Base-by-base conservation (phyloP, 2,888 invertebrate genomes). In the Poecilobothrus nobilitatus region DNA sequence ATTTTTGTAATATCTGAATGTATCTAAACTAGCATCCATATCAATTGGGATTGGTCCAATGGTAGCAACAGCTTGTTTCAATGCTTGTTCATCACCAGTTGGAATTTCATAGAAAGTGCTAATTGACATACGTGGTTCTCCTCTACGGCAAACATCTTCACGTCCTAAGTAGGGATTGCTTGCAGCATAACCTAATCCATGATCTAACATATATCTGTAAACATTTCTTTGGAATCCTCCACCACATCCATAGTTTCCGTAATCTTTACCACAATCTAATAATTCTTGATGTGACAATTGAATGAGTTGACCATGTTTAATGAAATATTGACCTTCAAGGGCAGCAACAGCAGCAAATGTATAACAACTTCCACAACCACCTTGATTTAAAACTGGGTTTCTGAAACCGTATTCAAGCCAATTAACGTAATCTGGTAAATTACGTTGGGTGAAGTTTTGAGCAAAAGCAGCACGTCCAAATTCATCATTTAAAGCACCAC, bases 11-110 rank as follows among this genome's bases (percentile, higher is more conserved):
- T 90, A 88, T 82, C 91, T 91, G 87, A 93, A 92, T 73, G 86
- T 86, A 76, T 86, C 83, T 73, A 87, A 89, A 68, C 88, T 87
- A 72, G 93, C 93, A 83, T 94, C 93, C 78, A 94, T 92, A 75
- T 91, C 92, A 63, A 93, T 88, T 18, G 91, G 87, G 67, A 93
- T 84, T 8, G 93, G 93, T 0, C 93, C 93, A 68, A 89, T 80
- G 0, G 89, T 89, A 68, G 92, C 93, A 66, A 92, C 86, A 1
- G 92, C 93, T 66, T 83, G 80, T 83, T 86, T 84, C 72, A 94
- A 84, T 75, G 86, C 86, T 4, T 85, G 77, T 80, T 94, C 93
- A 76, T 87, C 84, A 1, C 89, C 90, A 37, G 9, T 61, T 34
- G 62, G 62, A 62, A 67, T 34, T 37, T 34, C 34, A 63, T 63